phyloP scores from a whole-genome alignment of 2,113 vertebrate species.

The Tachuris rubrigastra region DNA sequence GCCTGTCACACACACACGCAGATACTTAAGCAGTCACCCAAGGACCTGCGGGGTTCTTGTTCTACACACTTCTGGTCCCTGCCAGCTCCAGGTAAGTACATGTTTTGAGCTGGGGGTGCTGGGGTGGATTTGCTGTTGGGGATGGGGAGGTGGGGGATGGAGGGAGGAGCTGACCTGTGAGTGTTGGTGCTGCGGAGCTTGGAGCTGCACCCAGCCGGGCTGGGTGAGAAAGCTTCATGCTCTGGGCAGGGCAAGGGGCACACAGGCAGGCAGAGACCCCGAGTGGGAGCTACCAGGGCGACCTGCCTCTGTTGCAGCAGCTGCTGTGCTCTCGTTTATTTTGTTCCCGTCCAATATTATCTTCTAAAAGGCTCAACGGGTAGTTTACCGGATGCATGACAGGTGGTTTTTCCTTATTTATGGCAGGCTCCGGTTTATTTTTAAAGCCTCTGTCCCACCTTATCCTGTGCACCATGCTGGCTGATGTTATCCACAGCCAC shows the following conservation, averaged over 20 bases:
- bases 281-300: rapidly evolving
- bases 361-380: not conserved
- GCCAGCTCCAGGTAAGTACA: slow-evolving; percentile 59
- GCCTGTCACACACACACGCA: slow-evolving; percentile 59
- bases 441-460: not conserved
- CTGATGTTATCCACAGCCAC: not conserved
- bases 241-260: not conserved
- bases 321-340: not conserved
- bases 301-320: not conserved
- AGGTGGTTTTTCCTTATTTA: slow-evolving; percentile 27
- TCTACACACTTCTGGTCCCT: not conserved
- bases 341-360: not conserved
- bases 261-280: not conserved
- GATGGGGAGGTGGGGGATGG: not conserved
- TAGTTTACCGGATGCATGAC: slow-evolving; percentile 11
- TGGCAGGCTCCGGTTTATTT: not conserved
- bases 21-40: slow-evolving; percentile 62
- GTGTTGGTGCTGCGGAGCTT: not conserved
- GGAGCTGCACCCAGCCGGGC: not conserved
- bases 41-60: not conserved
- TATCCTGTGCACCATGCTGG: not conserved
- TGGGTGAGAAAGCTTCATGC: not conserved
- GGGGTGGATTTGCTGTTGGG: not conserved
- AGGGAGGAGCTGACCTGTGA: not conserved
- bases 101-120: not conserved